Base-by-base conservation (phyloP, 2,113 vertebrate genomes). In the Sinocyclocheilus anshuiensis region DNA sequence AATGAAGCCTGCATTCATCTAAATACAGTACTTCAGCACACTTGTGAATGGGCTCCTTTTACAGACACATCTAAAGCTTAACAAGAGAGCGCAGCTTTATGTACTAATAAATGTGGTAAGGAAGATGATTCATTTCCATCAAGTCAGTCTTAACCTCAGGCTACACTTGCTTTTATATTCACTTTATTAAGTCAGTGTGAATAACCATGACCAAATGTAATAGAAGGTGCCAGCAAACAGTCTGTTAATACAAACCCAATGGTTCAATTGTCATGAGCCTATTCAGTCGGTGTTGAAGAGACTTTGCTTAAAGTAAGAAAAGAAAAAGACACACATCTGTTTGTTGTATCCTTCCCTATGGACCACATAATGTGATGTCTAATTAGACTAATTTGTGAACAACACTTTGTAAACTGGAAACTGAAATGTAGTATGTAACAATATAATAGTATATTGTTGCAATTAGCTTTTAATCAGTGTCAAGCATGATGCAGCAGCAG, bases 111-210 rank as follows among this genome's bases (percentile, higher is more conserved):
- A 89, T 55, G 77, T 82, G 50, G 16, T 81, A 61, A 42, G 0
- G 36, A 29, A 36, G 83, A 89, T 89, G 82, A 89, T 72, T 88
- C 50, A 83, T 84, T 89, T 57, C 84, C 67, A 87, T 87, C 85
- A 33, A 45, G 77, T 74, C 84, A 42, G 75, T 69, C 18, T 20
- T 75, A 48, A 84, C 63, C 59, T 75, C 78, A 61, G 86, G 84
- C 84, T 77, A 24, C 59, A 74, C 57, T 77, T 69, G 39, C 65
- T 81, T 45, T 71, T 85, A 72, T 50, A 45, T 86, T 78, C 53
- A 69, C 63, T 67, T 81, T 78, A 85, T 85, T 88, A 83, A 75
- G 71, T 36, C 57, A 53, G 84, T 22, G 39, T 83, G 74, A 88
- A 84, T 48, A 65, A 74, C 75, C 78, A 39, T 88, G 83, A 87